Conservation (phyloP, 2,888 invertebrate genomes). For the Campoplex nolae region DNA sequence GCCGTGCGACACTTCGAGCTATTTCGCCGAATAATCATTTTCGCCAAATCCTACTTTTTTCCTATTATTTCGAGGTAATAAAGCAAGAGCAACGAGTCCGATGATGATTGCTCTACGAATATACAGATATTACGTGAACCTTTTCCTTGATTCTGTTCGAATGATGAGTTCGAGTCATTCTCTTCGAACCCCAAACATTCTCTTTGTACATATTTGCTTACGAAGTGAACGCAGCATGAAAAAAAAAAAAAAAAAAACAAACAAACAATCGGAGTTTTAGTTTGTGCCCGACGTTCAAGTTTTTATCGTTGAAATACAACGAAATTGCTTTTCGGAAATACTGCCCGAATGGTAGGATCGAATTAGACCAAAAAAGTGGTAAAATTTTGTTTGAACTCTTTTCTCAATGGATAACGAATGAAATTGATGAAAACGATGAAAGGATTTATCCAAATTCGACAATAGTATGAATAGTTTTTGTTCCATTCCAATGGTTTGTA, state of each 20-base stretch:
- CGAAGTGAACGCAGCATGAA: background rate
- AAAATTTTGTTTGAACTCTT: too few relatives aligned
- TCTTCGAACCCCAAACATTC: background rate
- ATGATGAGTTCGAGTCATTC: background rate
- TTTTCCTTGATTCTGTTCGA: background rate
- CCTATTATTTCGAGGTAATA: background rate
- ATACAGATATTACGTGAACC: background rate
- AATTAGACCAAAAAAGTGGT: too few relatives aligned
- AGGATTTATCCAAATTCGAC: background rate
- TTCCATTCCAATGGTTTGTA: background rate
- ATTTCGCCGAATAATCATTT: constrained; percentile 6
- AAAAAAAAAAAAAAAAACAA: too few relatives aligned
- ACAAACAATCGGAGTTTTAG: too few relatives aligned
- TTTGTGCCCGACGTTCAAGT: too few relatives aligned
- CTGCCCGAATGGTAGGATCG: too few relatives aligned
- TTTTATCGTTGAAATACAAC: too few relatives aligned
- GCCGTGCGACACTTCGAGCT: background rate
- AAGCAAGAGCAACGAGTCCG: background rate
- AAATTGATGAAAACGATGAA: too few relatives aligned
- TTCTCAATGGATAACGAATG: too few relatives aligned
- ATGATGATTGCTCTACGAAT: background rate
- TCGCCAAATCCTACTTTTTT: background rate
- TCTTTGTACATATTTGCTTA: background rate
- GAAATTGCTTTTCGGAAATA: too few relatives aligned
- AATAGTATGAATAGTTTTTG: background rate